Evolutionary conservation across 2,888 invertebrate genomes (phyloP).

Genomic region (Maniola hyperantus): DNA sequence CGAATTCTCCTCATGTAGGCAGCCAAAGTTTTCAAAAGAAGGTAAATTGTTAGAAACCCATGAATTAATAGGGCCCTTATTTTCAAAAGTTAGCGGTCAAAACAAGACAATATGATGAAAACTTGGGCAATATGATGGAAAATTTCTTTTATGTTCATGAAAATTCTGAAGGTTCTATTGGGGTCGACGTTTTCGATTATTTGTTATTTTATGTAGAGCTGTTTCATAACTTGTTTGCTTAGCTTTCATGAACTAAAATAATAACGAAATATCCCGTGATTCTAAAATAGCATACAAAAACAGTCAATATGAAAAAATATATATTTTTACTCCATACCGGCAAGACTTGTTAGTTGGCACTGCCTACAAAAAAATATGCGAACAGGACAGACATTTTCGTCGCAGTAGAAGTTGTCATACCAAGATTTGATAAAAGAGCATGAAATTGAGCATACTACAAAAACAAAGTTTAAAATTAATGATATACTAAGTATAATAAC

Average conservation of each 20-base stretch:
- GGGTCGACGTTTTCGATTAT: constrained; percentile 9
- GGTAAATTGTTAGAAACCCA: constrained; percentile 2
- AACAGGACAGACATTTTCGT: too few relatives aligned
- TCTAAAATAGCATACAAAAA: too few relatives aligned
- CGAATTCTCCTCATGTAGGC: background rate
- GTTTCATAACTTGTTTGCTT: constrained; percentile 17
- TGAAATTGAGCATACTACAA: too few relatives aligned
- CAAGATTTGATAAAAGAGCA: too few relatives aligned
- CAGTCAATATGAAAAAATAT: too few relatives aligned
- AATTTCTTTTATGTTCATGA: constrained; percentile 17
- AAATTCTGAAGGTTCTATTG: constrained; percentile 3
- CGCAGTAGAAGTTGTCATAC: too few relatives aligned
- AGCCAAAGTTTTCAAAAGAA: background rate
- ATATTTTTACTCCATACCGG: too few relatives aligned
- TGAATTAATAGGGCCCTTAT: constrained; percentile 5
- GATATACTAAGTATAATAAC: too few relatives aligned
- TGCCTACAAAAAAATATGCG: too few relatives aligned
- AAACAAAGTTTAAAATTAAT: too few relatives aligned
- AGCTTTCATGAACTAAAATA: constrained; percentile 5
- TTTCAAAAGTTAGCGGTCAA: constrained; percentile 5
- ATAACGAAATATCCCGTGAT: background rate
- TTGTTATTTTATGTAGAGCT: constrained; percentile 15
- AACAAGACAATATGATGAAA: constrained; percentile 11
- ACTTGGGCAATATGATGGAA: constrained; percentile 3
- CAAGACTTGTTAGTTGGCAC: too few relatives aligned